These are phyloP conservation scores for Cheilosia vernalis DNA, from an alignment of 2,888 invertebrate species.

Conservation along the genomic window DNA sequence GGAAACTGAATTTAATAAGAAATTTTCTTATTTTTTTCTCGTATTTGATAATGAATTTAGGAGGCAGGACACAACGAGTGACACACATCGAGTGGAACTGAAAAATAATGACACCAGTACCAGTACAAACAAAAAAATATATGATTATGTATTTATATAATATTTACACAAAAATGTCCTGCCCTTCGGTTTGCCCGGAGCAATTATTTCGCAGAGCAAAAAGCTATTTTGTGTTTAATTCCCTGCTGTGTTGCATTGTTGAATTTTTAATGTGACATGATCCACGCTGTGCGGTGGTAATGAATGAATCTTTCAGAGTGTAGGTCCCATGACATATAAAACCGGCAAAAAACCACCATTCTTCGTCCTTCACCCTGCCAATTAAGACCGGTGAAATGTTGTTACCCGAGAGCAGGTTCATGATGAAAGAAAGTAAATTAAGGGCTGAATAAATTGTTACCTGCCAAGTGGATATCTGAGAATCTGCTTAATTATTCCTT, in stretches of 20 bases:
- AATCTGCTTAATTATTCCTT: background rate
- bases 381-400: conserved; percentile 43
- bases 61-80: conserved; percentile 23
- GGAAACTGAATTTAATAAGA: conserved; percentile 45
- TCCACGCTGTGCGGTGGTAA: conserved; percentile 20
- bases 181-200: conserved; percentile 52
- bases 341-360: background rate
- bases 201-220: conserved; percentile 67
- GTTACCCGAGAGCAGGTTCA: conserved; percentile 7
- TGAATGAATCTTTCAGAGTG: conserved; percentile 48
- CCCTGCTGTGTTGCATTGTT: conserved; percentile 67
- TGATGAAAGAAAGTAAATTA: conserved; percentile 11
- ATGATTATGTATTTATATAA: conserved; percentile 5
- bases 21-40: conserved; percentile 3
- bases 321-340: background rate
- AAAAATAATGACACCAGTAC: conserved; percentile 44
- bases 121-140: conserved; percentile 11
- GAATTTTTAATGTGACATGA: conserved; percentile 66
- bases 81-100: conserved; percentile 53
- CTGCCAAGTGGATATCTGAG: background rate
- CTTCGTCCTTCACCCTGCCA: conserved; percentile 39
- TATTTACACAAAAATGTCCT: conserved; percentile 64
- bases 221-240: conserved; percentile 73
- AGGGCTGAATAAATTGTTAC: background rate
- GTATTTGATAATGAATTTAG: conserved; percentile 43